Conservation (phyloP, 1,140 invertebrate species). For the Danaus melanippus region DNA sequence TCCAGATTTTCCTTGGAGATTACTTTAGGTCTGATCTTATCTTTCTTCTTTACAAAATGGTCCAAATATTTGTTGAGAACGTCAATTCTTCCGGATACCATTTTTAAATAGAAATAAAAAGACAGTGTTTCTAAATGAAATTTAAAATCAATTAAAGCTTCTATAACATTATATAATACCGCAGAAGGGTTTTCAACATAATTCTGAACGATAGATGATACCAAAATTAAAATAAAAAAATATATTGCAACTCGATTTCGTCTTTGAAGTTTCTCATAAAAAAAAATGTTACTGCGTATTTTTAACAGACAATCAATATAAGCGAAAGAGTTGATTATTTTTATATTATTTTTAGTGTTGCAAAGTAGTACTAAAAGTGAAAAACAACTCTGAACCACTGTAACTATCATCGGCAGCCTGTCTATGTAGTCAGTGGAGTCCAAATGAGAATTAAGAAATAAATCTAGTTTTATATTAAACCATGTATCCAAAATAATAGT, state of each 20-base stretch:
- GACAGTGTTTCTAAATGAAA: conserved; percentile 3
- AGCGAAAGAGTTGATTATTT: too few relatives aligned
- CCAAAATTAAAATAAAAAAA: conserved; percentile 1
- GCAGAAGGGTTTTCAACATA: too few relatives aligned
- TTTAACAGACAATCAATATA: neutral
- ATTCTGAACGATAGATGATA: neutral
- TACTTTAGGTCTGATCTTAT: neutral
- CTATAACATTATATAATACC: neutral
- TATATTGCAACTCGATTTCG: neutral
- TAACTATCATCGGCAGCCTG: too few relatives aligned
- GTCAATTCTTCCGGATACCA: conserved; percentile 10
- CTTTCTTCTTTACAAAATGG: conserved; percentile 6
- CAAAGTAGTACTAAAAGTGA: too few relatives aligned
- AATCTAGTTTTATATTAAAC: neutral
- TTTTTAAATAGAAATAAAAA: conserved; percentile 7
- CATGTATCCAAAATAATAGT: conserved; percentile 1
- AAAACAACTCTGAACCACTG: too few relatives aligned
- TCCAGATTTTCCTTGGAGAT: too few relatives aligned
- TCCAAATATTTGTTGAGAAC: conserved; percentile 11
- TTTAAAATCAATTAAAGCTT: conserved; percentile 6
- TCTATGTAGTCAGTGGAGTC: too few relatives aligned
- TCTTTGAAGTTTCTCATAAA: conserved; percentile 1
- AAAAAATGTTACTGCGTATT: neutral
- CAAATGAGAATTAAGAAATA: too few relatives aligned
- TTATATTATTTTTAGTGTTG: too few relatives aligned